These are phyloP conservation scores for Prinia subflava DNA, from an alignment of 2,113 vertebrate genomes.

Conservation along the genomic window DNA sequence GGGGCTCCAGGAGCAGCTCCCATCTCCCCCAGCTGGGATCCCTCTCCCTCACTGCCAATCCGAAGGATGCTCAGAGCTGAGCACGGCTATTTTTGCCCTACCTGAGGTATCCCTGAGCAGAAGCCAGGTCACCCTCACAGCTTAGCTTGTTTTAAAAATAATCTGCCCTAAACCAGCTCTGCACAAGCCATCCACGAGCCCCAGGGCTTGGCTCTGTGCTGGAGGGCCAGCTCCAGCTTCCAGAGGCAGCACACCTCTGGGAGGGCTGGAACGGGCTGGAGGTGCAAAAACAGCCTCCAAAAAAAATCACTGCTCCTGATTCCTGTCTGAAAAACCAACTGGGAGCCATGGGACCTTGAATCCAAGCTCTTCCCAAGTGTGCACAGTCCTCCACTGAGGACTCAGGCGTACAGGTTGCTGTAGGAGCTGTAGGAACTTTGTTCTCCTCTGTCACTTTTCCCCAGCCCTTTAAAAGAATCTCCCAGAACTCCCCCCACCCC, in stretches of 20 bases:
- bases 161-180: neutral
- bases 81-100: neutral
- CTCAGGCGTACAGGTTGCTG: rapidly evolving
- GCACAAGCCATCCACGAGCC: neutral
- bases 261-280: rapidly evolving
- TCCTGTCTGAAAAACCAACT: neutral
- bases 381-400: neutral
- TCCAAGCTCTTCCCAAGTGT: rapidly evolving
- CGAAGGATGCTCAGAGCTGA: neutral
- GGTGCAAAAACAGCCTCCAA: neutral
- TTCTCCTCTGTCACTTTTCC: neutral
- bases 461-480: neutral
- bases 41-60: too few species aligned
- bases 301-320: neutral
- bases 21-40: too few species aligned
- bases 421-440: neutral
- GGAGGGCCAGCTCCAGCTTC: neutral
- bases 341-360: neutral
- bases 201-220: neutral
- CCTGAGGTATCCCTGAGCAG: neutral
- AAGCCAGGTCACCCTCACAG: neutral
- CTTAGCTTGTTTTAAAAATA: neutral
- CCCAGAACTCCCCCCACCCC: neutral
- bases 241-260: neutral
- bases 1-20: neutral